phyloP scores from a whole-genome alignment of 1,140 invertebrate genomes.

The Steinernema feltiae region DNA sequence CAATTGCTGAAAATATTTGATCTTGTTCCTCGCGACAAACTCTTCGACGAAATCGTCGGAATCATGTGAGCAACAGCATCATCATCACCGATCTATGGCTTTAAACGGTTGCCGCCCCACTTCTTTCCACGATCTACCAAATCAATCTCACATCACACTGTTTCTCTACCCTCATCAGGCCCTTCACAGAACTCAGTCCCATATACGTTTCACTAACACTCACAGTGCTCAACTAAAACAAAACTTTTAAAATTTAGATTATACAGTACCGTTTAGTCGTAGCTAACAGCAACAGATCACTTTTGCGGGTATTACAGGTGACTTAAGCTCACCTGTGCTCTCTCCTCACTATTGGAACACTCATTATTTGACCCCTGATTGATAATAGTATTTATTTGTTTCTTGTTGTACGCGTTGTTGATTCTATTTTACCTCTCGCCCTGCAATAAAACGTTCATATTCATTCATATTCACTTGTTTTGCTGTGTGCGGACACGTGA shows the following conservation, averaged over 20 bases:
- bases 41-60: conserved; percentile 32
- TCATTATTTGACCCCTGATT: too few relatives aligned
- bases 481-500: too few relatives aligned
- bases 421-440: not conserved
- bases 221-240: not conserved
- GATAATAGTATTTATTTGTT: not conserved
- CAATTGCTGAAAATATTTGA: conserved; percentile 30
- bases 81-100: conserved; percentile 34
- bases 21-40: conserved; percentile 23
- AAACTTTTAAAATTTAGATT: not conserved
- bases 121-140: not conserved
- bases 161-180: not conserved
- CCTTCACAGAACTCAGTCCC: not conserved
- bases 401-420: not conserved
- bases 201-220: not conserved
- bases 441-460: not conserved
- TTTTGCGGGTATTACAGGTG: not conserved
- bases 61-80: conserved; percentile 41
- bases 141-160: not conserved
- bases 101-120: conserved; percentile 8
- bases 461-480: too few relatives aligned
- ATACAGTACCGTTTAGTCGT: not conserved
- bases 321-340: too few relatives aligned
- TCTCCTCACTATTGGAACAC: too few relatives aligned
- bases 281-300: not conserved